Conservation (phyloP, 64 coral and sea anemone genomes). For the Montipora capricornis region DNA sequence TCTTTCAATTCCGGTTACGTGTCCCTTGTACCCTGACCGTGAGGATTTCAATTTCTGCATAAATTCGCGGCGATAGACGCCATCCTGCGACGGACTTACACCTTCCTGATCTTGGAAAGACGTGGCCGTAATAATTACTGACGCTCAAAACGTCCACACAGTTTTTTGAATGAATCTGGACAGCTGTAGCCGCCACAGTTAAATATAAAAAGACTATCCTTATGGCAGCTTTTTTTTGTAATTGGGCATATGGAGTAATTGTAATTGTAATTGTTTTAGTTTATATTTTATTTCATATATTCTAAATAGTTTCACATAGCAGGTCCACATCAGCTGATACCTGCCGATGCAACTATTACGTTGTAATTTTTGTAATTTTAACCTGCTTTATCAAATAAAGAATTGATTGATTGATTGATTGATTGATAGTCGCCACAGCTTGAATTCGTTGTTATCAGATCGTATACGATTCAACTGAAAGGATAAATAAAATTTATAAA, state of each 20-base stretch:
- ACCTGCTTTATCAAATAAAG: too few relatives aligned
- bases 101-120: not conserved
- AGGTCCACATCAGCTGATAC: too few relatives aligned
- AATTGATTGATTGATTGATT: too few relatives aligned
- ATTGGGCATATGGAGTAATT: too few relatives aligned
- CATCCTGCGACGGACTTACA: not conserved
- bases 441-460: not conserved
- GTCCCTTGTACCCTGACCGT: not conserved
- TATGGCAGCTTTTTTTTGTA: too few relatives aligned
- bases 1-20: not conserved
- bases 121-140: not conserved
- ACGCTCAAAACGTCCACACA: not conserved
- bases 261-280: too few relatives aligned
- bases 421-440: not conserved
- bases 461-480: not conserved
- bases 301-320: too few relatives aligned
- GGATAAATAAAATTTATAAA: not conserved
- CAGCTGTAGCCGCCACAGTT: not conserved
- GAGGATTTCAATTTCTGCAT: not conserved
- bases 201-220: not conserved
- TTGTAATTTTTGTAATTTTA: too few relatives aligned
- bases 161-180: conserved; percentile 6
- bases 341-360: too few relatives aligned
- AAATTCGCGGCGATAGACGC: not conserved
- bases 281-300: too few relatives aligned